Evolutionary conservation across 2,888 invertebrate species (phyloP), one percentile per base, ranked within the genome.

Genomic region (Furcula furcula): DNA sequence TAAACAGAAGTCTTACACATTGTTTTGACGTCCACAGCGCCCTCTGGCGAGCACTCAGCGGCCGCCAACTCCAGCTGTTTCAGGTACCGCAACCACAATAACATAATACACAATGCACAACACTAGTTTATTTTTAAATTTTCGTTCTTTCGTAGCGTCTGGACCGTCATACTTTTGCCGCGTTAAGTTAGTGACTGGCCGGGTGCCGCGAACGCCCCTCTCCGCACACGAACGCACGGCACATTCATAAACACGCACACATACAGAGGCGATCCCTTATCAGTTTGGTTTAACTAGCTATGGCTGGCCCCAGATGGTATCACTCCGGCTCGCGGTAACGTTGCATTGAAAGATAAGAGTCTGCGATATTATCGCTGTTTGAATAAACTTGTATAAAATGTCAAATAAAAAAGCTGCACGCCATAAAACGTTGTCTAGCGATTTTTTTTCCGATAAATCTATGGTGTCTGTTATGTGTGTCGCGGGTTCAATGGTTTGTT

Each of bases 371-470:
- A 87, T 87, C 87, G 81, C 63, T 83, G 84, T 87, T 87, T 88
- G 87, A 87, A 88, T 88, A 88, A 86, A 88, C 88, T 87, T 87
- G 87, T 88, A 87, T 86, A 79, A 86, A 88, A 88, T 85, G 86
- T 85, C 85, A 87, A 87, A 87, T 86, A 86, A 86, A 87, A 85
- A 87, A 83, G 81, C 78, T 75, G 74, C 70, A 66, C 66, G 72
- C 80, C 77, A 77, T 82, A 82, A n/a, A 80, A 79, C 67, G 79
- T 72, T 65, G 67, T 77, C 75, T 78, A 59, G 56, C 65, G 79
- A 79, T 82, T 74, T 76, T 69, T 67, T 26, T 26, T 13, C 9
- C 26, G 26, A 26, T 26, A 18, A n/a, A 18, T 16, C 9, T 7
- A 26, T 23, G 23, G 11, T 3, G 9, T n/a, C 10, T 7, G 27